Conservation (phyloP, 2,113 vertebrate species). For the Bagarius yarrelli region DNA sequence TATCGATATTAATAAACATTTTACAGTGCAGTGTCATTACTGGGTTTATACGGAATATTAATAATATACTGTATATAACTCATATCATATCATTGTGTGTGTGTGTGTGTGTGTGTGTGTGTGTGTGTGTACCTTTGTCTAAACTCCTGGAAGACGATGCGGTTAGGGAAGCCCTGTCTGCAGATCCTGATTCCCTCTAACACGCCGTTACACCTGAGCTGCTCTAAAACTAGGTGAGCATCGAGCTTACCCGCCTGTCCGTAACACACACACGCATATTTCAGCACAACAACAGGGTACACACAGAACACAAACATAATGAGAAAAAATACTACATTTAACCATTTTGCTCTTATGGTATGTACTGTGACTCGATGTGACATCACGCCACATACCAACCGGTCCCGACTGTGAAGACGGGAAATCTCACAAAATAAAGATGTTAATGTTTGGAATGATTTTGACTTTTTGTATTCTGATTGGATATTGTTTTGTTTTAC, state of each 20-base stretch:
- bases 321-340: neutral
- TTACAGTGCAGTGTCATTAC: neutral
- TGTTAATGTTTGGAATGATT: too few relatives aligned
- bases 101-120: neutral
- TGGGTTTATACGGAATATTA: too few relatives aligned
- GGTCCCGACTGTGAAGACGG: too few relatives aligned
- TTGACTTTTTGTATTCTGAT: too few relatives aligned
- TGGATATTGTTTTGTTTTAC: too few relatives aligned
- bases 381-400: too few relatives aligned
- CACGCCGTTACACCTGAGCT: conserved; percentile 93
- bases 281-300: neutral
- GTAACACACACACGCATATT: neutral
- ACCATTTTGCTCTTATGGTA: too few relatives aligned
- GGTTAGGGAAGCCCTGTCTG: conserved; percentile 95
- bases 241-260: conserved; percentile 90
- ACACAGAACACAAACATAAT: neutral
- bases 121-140: conserved; percentile 82
- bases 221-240: conserved; percentile 89
- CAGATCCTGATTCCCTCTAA: conserved; percentile 97
- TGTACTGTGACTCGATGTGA: too few relatives aligned
- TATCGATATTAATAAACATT: neutral
- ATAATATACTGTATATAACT: neutral
- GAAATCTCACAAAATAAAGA: too few relatives aligned
- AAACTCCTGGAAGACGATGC: conserved; percentile 98
- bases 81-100: too few relatives aligned